Percentiles rank a stretch among this genome's conserved stretches.
Evolutionary conservation across 2,797 vertebrate genomes (phyloP).

Genomic region (Propithecus perrieri): DNA sequence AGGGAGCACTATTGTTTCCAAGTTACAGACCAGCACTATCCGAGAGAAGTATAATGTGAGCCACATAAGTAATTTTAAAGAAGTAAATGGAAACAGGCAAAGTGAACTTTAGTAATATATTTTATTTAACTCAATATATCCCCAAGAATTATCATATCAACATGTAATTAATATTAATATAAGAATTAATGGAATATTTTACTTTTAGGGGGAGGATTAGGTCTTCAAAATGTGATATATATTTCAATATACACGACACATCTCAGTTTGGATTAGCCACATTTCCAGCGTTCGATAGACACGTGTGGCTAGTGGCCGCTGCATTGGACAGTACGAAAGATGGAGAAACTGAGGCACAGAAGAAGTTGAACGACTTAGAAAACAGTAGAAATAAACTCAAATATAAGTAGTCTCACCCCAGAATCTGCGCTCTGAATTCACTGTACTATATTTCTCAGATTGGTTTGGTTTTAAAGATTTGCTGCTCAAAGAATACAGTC

Average conservation of each 20-base stretch:
- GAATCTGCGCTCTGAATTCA: neutral
- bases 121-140: neutral
- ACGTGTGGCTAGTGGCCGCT: neutral
- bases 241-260: neutral
- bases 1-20: neutral
- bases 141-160: neutral
- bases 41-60: neutral
- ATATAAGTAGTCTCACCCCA: neutral
- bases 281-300: neutral
- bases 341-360: neutral
- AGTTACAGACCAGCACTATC: neutral
- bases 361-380: neutral
- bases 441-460: neutral
- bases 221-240: neutral
- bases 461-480: neutral
- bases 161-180: neutral
- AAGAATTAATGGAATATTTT: neutral
- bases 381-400: neutral
- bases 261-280: neutral
- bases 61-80: neutral
- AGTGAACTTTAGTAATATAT: neutral
- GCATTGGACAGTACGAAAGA: neutral
- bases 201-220: neutral
- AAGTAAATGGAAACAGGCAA: neutral
- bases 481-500: neutral